These are phyloP conservation scores for Desmodus rotundus DNA, from an alignment of 2,113 vertebrate species.

Conservation along the genomic window DNA sequence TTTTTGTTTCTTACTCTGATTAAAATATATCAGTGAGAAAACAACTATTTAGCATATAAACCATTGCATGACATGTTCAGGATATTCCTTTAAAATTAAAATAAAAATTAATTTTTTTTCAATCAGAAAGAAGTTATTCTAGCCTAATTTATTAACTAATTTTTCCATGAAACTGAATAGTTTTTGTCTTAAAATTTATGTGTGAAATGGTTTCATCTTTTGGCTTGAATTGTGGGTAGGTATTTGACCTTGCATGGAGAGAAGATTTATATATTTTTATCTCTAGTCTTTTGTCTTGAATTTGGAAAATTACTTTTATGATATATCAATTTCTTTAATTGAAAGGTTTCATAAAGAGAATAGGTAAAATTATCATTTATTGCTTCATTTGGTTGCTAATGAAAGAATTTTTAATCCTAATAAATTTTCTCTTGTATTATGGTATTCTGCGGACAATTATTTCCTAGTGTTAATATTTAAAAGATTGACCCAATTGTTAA, in stretches of 20 bases:
- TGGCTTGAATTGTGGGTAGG: background rate
- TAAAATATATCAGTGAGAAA: background rate
- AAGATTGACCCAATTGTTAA: background rate
- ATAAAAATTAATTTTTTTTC: background rate
- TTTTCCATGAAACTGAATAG: background rate
- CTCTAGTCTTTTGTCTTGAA: background rate
- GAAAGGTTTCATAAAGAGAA: background rate
- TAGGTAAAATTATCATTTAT: background rate
- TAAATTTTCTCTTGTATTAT: background rate
- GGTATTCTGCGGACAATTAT: background rate
- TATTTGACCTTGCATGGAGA: background rate
- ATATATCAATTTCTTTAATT: background rate
- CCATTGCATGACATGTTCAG: background rate
- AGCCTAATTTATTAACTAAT: slow-evolving; percentile 33
- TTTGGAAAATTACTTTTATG: background rate
- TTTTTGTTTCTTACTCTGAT: background rate
- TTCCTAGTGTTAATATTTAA: background rate
- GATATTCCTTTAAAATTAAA: background rate
- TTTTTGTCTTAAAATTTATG: background rate
- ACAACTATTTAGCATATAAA: background rate
- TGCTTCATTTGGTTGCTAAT: background rate
- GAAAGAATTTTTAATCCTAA: background rate
- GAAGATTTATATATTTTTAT: background rate
- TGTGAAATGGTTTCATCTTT: background rate
- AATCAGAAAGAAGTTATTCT: background rate